Conservation (phyloP, 1,140 invertebrate genomes). For the Danaus plexippus region DNA sequence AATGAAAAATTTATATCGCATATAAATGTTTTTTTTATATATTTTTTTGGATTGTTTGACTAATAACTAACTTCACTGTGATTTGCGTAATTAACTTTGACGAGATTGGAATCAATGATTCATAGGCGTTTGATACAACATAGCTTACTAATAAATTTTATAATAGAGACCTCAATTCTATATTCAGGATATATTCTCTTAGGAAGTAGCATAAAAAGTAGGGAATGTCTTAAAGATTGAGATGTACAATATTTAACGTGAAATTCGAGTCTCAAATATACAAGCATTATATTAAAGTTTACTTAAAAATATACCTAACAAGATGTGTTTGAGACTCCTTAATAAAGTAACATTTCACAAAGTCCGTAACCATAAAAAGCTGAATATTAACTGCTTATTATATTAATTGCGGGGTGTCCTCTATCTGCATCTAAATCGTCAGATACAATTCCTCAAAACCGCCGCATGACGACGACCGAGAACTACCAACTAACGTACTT, state of each 20-base stretch:
- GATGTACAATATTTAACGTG: too few relatives aligned
- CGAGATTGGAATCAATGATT: slow-evolving; percentile 28
- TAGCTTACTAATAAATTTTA: slow-evolving; percentile 15
- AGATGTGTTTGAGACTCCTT: not conserved
- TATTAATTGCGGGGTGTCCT: slow-evolving; percentile 43
- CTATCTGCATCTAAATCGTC: slow-evolving; percentile 29
- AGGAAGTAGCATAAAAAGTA: too few relatives aligned
- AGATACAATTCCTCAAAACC: slow-evolving; percentile 25
- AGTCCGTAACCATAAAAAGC: slow-evolving; percentile 30
- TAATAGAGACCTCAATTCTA: too few relatives aligned
- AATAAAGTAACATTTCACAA: slow-evolving; percentile 7
- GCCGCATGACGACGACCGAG: slow-evolving; percentile 19
- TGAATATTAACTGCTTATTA: slow-evolving; percentile 47
- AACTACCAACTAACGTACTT: slow-evolving; percentile 16
- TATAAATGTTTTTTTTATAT: too few relatives aligned
- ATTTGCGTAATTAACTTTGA: slow-evolving; percentile 28
- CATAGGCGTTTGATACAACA: slow-evolving; percentile 23
- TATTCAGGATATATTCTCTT: too few relatives aligned
- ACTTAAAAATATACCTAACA: slow-evolving; percentile 3
- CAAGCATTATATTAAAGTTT: too few relatives aligned
- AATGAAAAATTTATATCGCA: too few relatives aligned
- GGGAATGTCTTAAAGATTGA: too few relatives aligned
- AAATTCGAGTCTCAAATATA: too few relatives aligned
- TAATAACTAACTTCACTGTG: slow-evolving; percentile 14
- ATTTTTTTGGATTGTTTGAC: too few relatives aligned